phyloP scores from a whole-genome alignment of 1,140 invertebrate species.

The Brachionus plicatilis region DNA sequence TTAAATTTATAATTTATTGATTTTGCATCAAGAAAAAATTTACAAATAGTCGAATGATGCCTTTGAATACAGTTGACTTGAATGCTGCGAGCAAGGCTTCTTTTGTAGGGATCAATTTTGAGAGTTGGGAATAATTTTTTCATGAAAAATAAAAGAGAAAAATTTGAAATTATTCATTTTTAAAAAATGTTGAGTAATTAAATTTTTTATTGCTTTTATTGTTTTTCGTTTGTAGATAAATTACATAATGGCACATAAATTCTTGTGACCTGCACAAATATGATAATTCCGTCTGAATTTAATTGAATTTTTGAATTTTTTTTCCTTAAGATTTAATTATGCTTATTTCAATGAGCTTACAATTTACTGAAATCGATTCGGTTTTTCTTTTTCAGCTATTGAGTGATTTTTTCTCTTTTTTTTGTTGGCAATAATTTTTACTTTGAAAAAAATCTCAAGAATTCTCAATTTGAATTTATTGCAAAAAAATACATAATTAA shows the following conservation, averaged over 20 bases:
- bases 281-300: not conserved
- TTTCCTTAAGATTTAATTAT: not conserved
- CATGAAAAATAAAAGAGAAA: not conserved
- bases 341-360: not conserved
- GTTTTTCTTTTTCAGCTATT: not conserved
- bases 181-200: not conserved
- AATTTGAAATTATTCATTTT: not conserved
- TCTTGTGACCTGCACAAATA: not conserved
- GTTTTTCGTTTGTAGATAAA: not conserved
- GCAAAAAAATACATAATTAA: not conserved
- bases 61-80: not conserved
- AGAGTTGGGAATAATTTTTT: not conserved
- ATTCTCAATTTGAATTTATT: not conserved
- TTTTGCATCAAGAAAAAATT: not conserved
- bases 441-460: not conserved
- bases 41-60: not conserved
- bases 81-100: not conserved
- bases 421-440: not conserved
- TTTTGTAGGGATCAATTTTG: not conserved
- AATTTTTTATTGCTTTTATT: not conserved
- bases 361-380: not conserved
- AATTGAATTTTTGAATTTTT: not conserved
- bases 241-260: not conserved
- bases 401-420: not conserved
- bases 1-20: not conserved